Evolutionary conservation across 1,140 invertebrate genomes (phyloP).

Genomic region (Nautilus pompilius): DNA sequence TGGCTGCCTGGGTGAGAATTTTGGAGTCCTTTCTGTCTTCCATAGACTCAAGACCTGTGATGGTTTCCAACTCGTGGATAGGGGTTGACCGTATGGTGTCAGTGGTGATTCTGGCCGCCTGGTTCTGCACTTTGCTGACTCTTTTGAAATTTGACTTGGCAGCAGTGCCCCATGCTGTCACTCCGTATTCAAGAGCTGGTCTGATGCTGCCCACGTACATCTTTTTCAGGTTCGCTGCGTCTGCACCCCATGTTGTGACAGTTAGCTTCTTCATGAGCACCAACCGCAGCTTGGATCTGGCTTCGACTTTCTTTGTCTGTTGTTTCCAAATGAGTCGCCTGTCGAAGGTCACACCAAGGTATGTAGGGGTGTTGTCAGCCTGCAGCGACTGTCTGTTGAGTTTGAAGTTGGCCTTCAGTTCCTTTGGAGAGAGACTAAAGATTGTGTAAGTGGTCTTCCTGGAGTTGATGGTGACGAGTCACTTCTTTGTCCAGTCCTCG

Average conservation of each 20-base stretch:
- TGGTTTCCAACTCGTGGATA: neutral
- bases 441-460: slow-evolving; percentile 4
- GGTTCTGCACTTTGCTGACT: slow-evolving; percentile 8
- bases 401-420: neutral
- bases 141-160: slow-evolving; percentile 7
- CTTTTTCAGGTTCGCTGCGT: neutral
- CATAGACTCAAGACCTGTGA: no score
- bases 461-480: slow-evolving; percentile 1
- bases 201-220: slow-evolving; percentile 4
- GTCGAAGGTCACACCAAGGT: slow-evolving; percentile 6
- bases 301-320: slow-evolving; percentile 1
- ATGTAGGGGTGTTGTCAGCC: neutral
- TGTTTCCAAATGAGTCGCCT: slow-evolving; percentile 2
- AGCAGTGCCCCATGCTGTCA: slow-evolving; percentile 6
- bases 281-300: neutral
- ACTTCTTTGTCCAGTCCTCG: slow-evolving; percentile 5
- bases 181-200: slow-evolving; percentile 12
- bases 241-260: slow-evolving; percentile 1
- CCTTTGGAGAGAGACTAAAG: slow-evolving; percentile 1
- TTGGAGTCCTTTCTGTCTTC: no score
- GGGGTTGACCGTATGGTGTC: slow-evolving; percentile 5
- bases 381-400: neutral
- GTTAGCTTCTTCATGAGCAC: neutral
- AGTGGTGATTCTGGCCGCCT: slow-evolving; percentile 13
- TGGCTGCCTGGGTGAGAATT: no score